Conservation (phyloP, 2,888 invertebrate genomes). For the Apamea crenata region DNA sequence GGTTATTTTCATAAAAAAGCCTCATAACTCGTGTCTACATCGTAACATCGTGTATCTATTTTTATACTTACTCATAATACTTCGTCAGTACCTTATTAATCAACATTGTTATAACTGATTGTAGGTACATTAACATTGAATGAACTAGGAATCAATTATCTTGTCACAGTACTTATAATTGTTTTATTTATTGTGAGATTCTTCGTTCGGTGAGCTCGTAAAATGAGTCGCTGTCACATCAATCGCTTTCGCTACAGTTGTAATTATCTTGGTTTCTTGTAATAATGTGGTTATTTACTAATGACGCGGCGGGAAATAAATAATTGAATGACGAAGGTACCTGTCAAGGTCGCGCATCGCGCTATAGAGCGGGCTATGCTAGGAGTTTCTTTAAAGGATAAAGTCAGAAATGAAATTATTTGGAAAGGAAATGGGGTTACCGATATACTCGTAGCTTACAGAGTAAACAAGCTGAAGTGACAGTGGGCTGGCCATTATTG, state of each 20-base stretch:
- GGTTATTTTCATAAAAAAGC: background rate
- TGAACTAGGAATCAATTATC: conserved; percentile 48
- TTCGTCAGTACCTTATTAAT: conserved; percentile 13
- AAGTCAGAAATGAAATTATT: background rate
- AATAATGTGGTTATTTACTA: background rate
- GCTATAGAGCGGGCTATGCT: background rate
- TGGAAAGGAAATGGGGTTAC: background rate
- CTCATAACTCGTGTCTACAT: conserved; percentile 11
- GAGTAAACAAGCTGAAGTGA: background rate
- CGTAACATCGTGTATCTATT: conserved; percentile 22
- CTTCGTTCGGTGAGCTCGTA: conserved; percentile 22
- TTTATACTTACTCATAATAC: conserved; percentile 31
- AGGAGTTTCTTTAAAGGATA: background rate
- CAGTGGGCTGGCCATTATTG: background rate
- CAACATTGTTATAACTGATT: conserved; percentile 22
- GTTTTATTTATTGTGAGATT: conserved; percentile 45
- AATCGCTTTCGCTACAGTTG: conserved; percentile 41
- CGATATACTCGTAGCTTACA: background rate
- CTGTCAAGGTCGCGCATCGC: background rate
- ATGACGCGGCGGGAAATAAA: background rate
- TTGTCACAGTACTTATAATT: conserved; percentile 42
- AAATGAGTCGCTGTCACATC: conserved; percentile 35
- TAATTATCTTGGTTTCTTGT: conserved; percentile 10
- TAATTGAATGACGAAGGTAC: too few relatives aligned
- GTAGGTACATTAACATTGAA: conserved; percentile 52